These are phyloP conservation scores for Galagoides demidoff DNA, from an alignment of 2,797 vertebrate genomes.

Conservation along the genomic window DNA sequence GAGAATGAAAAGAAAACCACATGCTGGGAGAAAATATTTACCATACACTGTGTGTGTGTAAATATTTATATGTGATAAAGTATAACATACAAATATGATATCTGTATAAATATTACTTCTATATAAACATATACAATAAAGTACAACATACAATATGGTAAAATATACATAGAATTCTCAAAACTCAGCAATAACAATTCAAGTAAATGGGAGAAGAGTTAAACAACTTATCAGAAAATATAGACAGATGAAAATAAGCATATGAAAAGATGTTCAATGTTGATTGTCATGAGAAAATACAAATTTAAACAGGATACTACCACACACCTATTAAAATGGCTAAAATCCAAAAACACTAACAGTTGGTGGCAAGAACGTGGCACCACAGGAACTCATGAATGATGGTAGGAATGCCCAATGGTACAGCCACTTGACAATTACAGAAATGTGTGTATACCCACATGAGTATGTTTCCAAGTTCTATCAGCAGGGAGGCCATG, in stretches of 20 bases:
- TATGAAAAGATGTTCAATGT: background rate
- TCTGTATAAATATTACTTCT: no score
- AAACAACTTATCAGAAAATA: background rate
- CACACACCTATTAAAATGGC: background rate
- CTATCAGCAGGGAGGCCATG: background rate
- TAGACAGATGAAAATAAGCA: background rate
- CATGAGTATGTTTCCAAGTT: background rate
- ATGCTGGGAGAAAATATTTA: conserved; percentile 1
- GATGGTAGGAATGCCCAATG: background rate
- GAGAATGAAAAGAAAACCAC: background rate
- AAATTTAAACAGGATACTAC: background rate
- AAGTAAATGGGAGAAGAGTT: conserved; percentile 1
- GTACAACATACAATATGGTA: background rate
- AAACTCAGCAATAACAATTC: background rate
- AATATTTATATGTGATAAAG: background rate
- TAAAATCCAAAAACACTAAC: background rate
- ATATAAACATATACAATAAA: background rate
- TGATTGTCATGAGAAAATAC: background rate
- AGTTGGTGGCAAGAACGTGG: background rate
- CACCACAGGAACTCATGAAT: background rate
- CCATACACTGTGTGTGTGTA: background rate
- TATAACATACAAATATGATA: background rate
- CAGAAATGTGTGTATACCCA: background rate
- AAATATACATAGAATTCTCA: background rate
- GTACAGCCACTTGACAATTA: background rate